Conservation (phyloP, 2,888 invertebrate genomes). For the Scaeva pyrastri region DNA sequence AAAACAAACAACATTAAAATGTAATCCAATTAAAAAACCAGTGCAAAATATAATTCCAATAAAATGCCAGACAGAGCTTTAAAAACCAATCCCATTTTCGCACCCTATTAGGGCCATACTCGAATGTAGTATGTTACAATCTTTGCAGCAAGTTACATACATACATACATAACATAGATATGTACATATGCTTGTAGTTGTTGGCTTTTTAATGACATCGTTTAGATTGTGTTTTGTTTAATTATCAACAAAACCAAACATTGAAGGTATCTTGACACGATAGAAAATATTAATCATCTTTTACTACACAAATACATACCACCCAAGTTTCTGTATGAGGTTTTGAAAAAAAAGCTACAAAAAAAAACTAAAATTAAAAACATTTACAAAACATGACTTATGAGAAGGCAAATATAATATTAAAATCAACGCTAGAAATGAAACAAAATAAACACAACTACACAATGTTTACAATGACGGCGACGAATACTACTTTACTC, state of each 20-base stretch:
- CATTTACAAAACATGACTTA: conserved; percentile 1
- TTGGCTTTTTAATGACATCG: conserved; percentile 22
- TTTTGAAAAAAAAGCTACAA: not conserved
- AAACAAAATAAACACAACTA: conserved; percentile 56
- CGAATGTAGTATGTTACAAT: no score
- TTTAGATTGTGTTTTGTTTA: conserved; percentile 30
- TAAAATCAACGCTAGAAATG: conserved; percentile 65
- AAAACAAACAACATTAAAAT: conserved; percentile 10
- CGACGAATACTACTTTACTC: not conserved
- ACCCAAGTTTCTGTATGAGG: conserved; percentile 11
- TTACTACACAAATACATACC: not conserved
- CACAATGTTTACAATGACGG: not conserved
- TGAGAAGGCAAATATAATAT: conserved; percentile 10
- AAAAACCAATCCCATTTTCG: conserved; percentile 1
- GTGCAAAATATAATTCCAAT: conserved; percentile 47
- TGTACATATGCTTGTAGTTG: no score
- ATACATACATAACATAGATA: no score
- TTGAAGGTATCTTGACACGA: conserved; percentile 32
- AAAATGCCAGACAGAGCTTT: conserved; percentile 29
- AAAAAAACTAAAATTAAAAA: not conserved
- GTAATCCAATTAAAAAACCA: conserved; percentile 61
- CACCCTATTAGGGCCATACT: not conserved
- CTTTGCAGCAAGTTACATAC: no score
- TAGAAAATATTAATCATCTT: conserved; percentile 47
- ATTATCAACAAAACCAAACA: conserved; percentile 38